phyloP scores from a whole-genome alignment of 2,113 vertebrate species.

The Amphiprion ocellaris region DNA sequence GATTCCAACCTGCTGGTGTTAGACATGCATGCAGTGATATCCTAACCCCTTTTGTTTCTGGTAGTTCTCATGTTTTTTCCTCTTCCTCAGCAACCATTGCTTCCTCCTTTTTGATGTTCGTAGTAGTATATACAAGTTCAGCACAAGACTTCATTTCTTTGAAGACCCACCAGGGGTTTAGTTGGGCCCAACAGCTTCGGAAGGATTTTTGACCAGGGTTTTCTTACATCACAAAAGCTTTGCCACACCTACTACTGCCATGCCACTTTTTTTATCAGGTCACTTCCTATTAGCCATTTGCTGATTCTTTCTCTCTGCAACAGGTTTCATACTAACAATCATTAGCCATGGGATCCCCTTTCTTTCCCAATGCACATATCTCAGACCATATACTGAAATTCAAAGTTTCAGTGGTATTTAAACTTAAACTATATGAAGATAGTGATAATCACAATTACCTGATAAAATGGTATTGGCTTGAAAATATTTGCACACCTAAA shows the following conservation, averaged over 20 bases:
- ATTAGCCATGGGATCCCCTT: slow-evolving; percentile 7
- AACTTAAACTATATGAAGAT: slow-evolving; percentile 13
- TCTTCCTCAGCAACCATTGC: slow-evolving; percentile 84
- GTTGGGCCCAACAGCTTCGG: slow-evolving; percentile 91
- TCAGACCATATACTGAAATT: neutral
- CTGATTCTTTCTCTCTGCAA: neutral
- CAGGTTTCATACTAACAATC: slow-evolving; percentile 16
- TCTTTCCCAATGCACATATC: neutral
- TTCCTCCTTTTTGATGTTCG: slow-evolving; percentile 71
- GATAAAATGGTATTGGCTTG: slow-evolving; percentile 62
- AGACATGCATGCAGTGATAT: slow-evolving; percentile 88
- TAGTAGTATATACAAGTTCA: slow-evolving; percentile 62
- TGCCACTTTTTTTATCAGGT: slow-evolving; percentile 84
- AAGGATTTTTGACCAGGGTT: slow-evolving; percentile 99
- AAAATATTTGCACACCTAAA: slow-evolving; percentile 5
- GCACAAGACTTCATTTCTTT: slow-evolving; percentile 64
- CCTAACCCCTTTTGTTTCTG: slow-evolving; percentile 89
- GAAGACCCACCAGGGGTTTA: slow-evolving; percentile 83
- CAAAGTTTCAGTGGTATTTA: neutral
- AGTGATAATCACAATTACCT: slow-evolving; percentile 38
- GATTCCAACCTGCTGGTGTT: slow-evolving; percentile 74
- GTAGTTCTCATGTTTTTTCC: slow-evolving; percentile 81
- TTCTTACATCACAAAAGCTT: slow-evolving; percentile 90
- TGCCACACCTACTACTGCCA: slow-evolving; percentile 97
- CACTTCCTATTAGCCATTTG: slow-evolving; percentile 81